Evolutionary conservation across 1,140 invertebrate species (phyloP).

Genomic region (Lineus longissimus): DNA sequence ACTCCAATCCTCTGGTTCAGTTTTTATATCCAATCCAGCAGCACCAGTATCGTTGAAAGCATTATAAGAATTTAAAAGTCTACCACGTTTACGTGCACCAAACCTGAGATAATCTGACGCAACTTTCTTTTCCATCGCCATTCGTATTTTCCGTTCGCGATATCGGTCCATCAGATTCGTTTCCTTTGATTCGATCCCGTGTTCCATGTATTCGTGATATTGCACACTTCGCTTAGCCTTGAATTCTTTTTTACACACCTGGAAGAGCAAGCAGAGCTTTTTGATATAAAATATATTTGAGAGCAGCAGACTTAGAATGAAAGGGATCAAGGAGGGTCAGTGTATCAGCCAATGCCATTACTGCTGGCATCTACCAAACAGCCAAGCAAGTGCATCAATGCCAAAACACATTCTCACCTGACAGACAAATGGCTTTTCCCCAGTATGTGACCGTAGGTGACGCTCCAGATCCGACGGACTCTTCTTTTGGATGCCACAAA

Average conservation of each 20-base stretch:
- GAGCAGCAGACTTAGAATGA: no score
- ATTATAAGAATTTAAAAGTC: no score
- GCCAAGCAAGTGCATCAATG: no score
- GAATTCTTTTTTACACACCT: constrained; percentile 41
- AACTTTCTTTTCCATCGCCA: not conserved
- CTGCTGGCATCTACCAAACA: no score
- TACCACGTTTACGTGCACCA: not conserved
- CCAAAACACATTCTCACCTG: constrained; percentile 22
- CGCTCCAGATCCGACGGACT: constrained; percentile 39
- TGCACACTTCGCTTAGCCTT: constrained; percentile 45
- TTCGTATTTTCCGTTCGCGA: constrained; percentile 1
- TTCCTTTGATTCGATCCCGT: constrained; percentile 25
- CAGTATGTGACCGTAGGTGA: constrained; percentile 42
- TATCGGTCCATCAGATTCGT: constrained; percentile 8
- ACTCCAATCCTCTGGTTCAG: not conserved
- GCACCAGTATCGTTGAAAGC: no score
- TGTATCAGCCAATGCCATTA: no score
- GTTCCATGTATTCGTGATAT: constrained; percentile 35
- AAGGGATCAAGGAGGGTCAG: no score
- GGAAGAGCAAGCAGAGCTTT: constrained; percentile 13
- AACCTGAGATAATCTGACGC: not conserved
- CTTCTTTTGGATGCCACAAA: constrained; percentile 40
- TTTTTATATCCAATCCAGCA: not conserved
- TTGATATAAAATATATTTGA: no score
- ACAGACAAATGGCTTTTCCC: constrained; percentile 43